Base-by-base conservation (phyloP, 37 sponge, comb jelly and placozoan species). In the Amphimedon queenslandica region DNA sequence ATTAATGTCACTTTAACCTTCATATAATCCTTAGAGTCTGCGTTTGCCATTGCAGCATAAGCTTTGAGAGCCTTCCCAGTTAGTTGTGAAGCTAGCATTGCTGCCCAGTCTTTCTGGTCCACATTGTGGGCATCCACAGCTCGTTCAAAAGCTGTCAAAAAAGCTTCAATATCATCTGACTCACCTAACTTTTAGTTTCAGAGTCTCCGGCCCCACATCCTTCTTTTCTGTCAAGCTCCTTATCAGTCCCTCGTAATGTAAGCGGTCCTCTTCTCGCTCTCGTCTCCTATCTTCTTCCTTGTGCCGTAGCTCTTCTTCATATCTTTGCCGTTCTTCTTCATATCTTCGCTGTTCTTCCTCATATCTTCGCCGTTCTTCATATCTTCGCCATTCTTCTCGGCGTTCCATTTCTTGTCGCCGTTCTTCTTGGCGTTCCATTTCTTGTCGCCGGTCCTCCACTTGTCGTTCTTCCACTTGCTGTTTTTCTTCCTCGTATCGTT, bases 1-100 rank as follows among this genome's bases (percentile, higher is more conserved):
- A n/a, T n/a, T 31, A 63, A 21, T 25, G 64, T 21, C n/a, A 23
- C 64, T 21, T 63, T 63, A 10, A 63, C 64, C 64, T 29, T 63
- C 29, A 21, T 21, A 63, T 63, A 63, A 21, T 63, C 64, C 33
- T 29, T 63, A 23, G 64, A 25, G n/a, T 63, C 21, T 31, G 11
- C 64, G 16, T 63, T 63, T 8, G 21, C 16, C 64, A 63, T 23
- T 23, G 64, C 64, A 31, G 11, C n/a, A 29, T 63, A 63, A 29
- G n/a, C 64, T 29, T 31, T 6, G 8, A 11, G 64, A 23, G 64
- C 64, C 33, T 18, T 63, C 6, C n/a, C 33, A 31, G 64, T 63
- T 13, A 47, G 13, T 47, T 8, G 53, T 47, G 53, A 13, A 18
- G 53, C 13, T 47, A 47, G 53, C 8, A 47, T 47, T 8, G 8